phyloP scores from a whole-genome alignment of 2,797 vertebrate genomes.

The Pseudomugil tenellus region DNA sequence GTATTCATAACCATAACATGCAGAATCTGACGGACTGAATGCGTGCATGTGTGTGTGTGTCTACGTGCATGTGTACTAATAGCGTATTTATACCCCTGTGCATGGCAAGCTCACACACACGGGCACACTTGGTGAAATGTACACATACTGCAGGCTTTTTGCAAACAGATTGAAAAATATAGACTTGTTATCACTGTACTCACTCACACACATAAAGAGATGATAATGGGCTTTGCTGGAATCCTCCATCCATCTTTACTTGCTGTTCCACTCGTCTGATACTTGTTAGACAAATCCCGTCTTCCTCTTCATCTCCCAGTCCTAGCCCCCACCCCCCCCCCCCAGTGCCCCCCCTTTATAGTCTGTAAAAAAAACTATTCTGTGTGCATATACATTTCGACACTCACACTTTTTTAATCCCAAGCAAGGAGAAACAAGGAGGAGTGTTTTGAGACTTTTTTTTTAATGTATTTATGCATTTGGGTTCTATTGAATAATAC shows the following conservation, averaged over 20 bases:
- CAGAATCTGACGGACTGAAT: conserved; percentile 52
- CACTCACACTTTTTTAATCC: conserved; percentile 45
- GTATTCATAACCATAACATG: conserved; percentile 78
- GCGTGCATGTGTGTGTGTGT: conserved; percentile 16
- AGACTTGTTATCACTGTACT: conserved; percentile 47
- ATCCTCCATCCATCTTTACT: conserved; percentile 64
- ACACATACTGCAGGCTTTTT: conserved; percentile 58
- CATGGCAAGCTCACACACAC: conserved; percentile 22
- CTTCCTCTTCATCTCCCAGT: conserved; percentile 44
- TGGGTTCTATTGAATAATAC: conserved; percentile 78
- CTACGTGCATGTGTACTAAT: conserved; percentile 28
- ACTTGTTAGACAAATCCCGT: conserved; percentile 68
- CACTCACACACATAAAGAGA: conserved; percentile 39
- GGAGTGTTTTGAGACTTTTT: conserved; percentile 65
- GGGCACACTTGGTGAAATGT: conserved; percentile 53
- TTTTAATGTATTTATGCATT: conserved; percentile 81
- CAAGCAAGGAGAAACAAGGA: conserved; percentile 55
- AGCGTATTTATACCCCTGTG: conserved; percentile 52
- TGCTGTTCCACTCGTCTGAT: conserved; percentile 57
- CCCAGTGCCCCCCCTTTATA: conserved; percentile 42
- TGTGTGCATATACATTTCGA: conserved; percentile 13
- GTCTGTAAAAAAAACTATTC: conserved; percentile 49
- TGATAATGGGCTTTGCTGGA: conserved; percentile 64
- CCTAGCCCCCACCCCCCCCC: conserved; percentile 2
- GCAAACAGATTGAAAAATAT: conserved; percentile 62